Conservation (phyloP, 2,113 vertebrate genomes). For the Argyrosomus japonicus region DNA sequence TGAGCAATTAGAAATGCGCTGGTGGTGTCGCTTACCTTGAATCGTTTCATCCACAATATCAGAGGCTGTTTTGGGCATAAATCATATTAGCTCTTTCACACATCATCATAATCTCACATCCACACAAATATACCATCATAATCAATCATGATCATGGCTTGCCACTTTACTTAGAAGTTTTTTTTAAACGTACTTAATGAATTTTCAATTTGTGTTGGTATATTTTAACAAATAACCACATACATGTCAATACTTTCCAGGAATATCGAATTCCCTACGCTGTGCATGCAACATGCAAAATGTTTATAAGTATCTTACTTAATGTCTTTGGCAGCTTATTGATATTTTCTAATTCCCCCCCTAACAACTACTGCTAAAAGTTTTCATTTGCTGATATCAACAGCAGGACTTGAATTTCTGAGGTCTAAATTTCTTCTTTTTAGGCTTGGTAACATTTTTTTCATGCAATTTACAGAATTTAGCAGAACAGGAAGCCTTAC, state of each 20-base stretch:
- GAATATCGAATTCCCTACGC: too few species aligned
- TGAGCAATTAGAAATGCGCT: conserved; percentile 81
- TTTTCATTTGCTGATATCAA: background rate
- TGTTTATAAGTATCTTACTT: too few species aligned
- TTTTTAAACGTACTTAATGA: too few species aligned
- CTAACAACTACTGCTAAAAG: background rate
- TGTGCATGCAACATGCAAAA: too few species aligned
- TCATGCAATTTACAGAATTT: too few species aligned
- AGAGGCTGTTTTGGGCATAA: conserved; percentile 27
- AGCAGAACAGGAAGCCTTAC: background rate
- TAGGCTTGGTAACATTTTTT: background rate
- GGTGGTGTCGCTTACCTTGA: conserved; percentile 56
- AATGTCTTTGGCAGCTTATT: background rate
- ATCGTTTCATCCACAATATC: conserved; percentile 41
- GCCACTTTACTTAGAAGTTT: too few species aligned
- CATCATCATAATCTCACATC: conserved; percentile 4
- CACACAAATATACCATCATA: background rate
- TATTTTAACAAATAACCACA: too few species aligned
- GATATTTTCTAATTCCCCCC: background rate
- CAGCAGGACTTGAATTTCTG: background rate
- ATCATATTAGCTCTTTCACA: background rate
- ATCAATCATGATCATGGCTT: too few species aligned
- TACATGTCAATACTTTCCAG: too few species aligned
- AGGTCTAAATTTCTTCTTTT: background rate
- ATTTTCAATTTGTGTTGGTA: too few species aligned